These are phyloP conservation scores for Ptilorrhoa leucosticta DNA, from an alignment of 2,113 vertebrate genomes.

Conservation along the genomic window DNA sequence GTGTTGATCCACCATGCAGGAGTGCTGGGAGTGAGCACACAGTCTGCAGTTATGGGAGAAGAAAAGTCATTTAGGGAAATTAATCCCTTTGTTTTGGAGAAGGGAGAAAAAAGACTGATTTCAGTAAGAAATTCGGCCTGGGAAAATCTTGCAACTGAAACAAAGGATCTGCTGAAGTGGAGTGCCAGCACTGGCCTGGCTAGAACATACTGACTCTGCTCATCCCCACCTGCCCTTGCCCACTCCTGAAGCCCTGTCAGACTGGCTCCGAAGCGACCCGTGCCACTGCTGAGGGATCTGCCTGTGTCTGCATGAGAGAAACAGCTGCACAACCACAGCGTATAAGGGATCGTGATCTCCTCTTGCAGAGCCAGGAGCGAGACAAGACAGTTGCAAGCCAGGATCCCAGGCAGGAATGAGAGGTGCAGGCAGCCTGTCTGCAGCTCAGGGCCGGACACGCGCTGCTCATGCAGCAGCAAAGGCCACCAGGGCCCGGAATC, in stretches of 20 bases:
- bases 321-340: not conserved
- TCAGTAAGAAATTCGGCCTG: not conserved
- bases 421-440: not conserved
- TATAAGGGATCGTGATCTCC: accelerated
- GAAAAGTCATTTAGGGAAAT: not conserved
- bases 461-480: not conserved
- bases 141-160: not conserved
- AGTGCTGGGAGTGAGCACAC: not conserved
- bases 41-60: not conserved
- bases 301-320: accelerated
- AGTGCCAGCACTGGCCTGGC: not conserved
- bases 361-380: accelerated
- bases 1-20: not conserved
- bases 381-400: not conserved
- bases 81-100: not conserved
- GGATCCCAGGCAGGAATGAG: accelerated
- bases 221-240: not conserved
- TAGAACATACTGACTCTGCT: accelerated
- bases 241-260: accelerated
- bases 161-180: not conserved
- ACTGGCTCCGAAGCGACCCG: accelerated
- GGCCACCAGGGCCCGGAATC: not conserved
- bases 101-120: not conserved
- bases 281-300: not conserved
- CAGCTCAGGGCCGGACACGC: not conserved